phyloP scores from a whole-genome alignment of 2,888 invertebrate species.

The Caenorhabditis angaria region DNA sequence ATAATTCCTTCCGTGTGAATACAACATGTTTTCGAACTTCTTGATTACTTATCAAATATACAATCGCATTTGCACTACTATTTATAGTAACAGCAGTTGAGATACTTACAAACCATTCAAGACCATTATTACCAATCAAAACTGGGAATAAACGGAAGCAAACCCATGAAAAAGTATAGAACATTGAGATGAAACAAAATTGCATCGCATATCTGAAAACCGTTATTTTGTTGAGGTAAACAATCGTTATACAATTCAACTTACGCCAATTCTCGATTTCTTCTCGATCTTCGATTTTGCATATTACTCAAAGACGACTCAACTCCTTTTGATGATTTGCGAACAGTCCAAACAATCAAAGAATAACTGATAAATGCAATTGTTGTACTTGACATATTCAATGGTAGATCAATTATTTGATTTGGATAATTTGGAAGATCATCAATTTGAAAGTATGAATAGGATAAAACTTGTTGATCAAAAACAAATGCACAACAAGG shows the following conservation, averaged over 20 bases:
- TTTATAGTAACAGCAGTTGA: constrained; percentile 46
- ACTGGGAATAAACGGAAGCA: constrained; percentile 49
- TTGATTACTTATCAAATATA: constrained; percentile 46
- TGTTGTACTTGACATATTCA: constrained; percentile 41
- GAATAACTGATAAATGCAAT: constrained; percentile 46
- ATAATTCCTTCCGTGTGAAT: neutral
- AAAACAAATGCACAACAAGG: constrained; percentile 53
- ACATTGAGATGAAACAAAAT: constrained; percentile 49
- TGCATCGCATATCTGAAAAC: constrained; percentile 52
- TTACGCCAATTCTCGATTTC: constrained; percentile 35
- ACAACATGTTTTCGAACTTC: constrained; percentile 28
- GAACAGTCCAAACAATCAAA: constrained; percentile 31
- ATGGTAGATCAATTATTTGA: constrained; percentile 47
- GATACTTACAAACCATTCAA: constrained; percentile 42
- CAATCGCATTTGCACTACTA: constrained; percentile 46
- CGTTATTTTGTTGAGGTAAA: neutral
- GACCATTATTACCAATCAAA: constrained; percentile 31
- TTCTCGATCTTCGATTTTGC: constrained; percentile 14
- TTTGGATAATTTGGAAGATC: constrained; percentile 50
- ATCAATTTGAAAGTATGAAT: constrained; percentile 33
- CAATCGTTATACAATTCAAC: neutral
- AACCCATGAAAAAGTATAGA: constrained; percentile 53
- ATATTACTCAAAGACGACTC: constrained; percentile 13
- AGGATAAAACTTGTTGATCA: constrained; percentile 44
- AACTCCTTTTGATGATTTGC: constrained; percentile 31